Evolutionary conservation across 2,888 invertebrate species (phyloP).

Genomic region (Campoplex capitator): DNA sequence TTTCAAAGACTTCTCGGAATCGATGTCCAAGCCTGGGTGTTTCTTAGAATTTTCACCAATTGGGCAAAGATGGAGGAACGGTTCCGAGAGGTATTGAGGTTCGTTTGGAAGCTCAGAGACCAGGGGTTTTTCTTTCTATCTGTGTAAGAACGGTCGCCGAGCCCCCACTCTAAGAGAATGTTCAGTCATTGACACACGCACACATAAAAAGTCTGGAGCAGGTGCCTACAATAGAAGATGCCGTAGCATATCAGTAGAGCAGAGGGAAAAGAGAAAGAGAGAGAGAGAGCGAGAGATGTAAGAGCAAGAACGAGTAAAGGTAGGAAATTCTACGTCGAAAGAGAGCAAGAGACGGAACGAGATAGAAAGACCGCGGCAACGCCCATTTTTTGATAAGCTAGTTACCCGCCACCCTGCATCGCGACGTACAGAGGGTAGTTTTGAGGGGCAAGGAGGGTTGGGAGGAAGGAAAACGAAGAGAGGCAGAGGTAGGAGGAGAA

Average conservation of each 20-base stretch:
- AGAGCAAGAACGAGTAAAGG: constrained; percentile 59
- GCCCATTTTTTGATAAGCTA: constrained; percentile 85
- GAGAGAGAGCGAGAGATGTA: constrained; percentile 39
- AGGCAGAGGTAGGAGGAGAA: constrained; percentile 54
- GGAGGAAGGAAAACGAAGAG: constrained; percentile 68
- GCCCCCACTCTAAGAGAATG: constrained; percentile 44
- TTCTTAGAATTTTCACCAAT: background rate
- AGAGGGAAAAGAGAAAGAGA: constrained; percentile 29
- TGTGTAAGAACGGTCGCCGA: constrained; percentile 43
- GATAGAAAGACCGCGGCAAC: constrained; percentile 82
- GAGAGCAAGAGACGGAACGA: constrained; percentile 73
- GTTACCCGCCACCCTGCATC: constrained; percentile 82
- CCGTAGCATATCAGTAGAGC: constrained; percentile 65
- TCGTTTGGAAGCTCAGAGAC: constrained; percentile 42
- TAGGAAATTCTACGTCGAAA: constrained; percentile 44
- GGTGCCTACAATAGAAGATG: constrained; percentile 82
- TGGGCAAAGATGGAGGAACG: constrained; percentile 13
- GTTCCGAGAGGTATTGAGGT: constrained; percentile 25
- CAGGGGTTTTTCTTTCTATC: constrained; percentile 42
- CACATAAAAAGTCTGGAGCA: constrained; percentile 75
- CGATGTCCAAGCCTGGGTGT: too few species aligned
- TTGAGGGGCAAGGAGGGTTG: constrained; percentile 67
- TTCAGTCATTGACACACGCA: constrained; percentile 67
- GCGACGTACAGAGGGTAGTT: constrained; percentile 69
- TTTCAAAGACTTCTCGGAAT: background rate